A percentile compares a stretch with the other conserved stretches of the same genome.
phyloP scores from a whole-genome alignment of 2,888 invertebrate species.

The Operophtera brumata region DNA sequence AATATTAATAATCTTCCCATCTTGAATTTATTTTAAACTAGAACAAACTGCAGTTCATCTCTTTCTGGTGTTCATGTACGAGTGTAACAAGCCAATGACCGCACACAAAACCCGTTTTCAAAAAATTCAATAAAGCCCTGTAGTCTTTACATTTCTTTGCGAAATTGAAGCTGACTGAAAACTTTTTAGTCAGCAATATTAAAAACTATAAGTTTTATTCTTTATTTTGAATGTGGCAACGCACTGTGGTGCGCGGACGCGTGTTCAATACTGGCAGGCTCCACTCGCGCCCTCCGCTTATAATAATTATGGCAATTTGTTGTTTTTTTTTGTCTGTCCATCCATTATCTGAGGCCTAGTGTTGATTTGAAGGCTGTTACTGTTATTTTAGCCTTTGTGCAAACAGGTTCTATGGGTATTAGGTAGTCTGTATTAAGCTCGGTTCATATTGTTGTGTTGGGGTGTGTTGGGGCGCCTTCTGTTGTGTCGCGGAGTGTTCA shows the following conservation, averaged over 20 bases:
- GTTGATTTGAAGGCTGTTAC: conserved; percentile 21
- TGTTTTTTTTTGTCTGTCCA: conserved; percentile 65
- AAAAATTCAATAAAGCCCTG: conserved; percentile 12
- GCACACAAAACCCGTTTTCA: conserved; percentile 45
- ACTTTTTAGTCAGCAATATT: background rate
- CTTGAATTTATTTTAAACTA: conserved; percentile 32
- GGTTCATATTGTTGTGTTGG: too few relatives aligned
- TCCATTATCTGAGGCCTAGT: conserved; percentile 44
- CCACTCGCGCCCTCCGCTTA: conserved; percentile 62
- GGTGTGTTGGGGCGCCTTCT: too few relatives aligned
- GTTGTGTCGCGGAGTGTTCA: too few relatives aligned
- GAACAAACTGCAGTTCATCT: conserved; percentile 52
- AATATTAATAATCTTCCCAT: conserved; percentile 40
- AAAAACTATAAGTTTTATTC: conserved; percentile 10
- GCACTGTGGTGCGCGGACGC: conserved; percentile 49
- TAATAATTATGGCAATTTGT: conserved; percentile 72
- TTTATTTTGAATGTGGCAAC: conserved; percentile 34
- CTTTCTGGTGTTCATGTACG: conserved; percentile 34
- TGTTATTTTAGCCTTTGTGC: conserved; percentile 19
- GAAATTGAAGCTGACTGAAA: conserved; percentile 12
- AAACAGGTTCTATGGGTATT: background rate
- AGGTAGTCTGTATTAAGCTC: too few relatives aligned
- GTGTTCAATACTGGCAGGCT: conserved; percentile 57
- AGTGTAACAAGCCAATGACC: conserved; percentile 43
- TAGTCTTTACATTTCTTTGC: conserved; percentile 18